A percentile compares a stretch with the other conserved stretches of the same genome.
phyloP scores from a whole-genome alignment of 1,140 invertebrate species.

The Tetraneura akinire region DNA sequence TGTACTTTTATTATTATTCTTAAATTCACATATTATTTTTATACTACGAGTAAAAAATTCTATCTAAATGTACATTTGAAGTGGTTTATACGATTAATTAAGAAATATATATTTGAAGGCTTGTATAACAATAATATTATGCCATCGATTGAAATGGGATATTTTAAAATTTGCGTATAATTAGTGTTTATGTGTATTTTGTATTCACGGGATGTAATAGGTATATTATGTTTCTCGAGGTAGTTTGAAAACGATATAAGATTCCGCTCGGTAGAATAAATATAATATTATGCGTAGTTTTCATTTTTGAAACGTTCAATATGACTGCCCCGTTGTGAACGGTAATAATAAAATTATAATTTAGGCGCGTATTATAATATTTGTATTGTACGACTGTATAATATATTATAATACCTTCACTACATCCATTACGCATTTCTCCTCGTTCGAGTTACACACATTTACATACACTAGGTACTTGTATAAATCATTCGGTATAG shows the following conservation, averaged over 20 bases:
- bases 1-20: no score
- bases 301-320: background rate
- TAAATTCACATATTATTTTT: no score
- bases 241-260: background rate
- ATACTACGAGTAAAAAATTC: no score
- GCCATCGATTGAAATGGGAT: background rate
- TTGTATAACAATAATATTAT: no score
- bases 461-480: no score
- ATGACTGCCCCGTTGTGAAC: background rate
- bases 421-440: slow-evolving; percentile 8
- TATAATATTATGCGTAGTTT: background rate
- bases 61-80: no score
- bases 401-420: slow-evolving; percentile 10
- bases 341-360: no score
- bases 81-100: no score
- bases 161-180: slow-evolving; percentile 4
- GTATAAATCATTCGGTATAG: no score
- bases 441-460: background rate
- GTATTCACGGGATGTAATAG: background rate
- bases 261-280: background rate
- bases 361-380: background rate
- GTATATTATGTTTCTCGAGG: slow-evolving; percentile 17
- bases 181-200: slow-evolving; percentile 1
- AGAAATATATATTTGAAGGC: no score
- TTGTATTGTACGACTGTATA: background rate